These are phyloP conservation scores for Drosophila siamana DNA, from an alignment of 2,888 invertebrate species.

Conservation along the genomic window DNA sequence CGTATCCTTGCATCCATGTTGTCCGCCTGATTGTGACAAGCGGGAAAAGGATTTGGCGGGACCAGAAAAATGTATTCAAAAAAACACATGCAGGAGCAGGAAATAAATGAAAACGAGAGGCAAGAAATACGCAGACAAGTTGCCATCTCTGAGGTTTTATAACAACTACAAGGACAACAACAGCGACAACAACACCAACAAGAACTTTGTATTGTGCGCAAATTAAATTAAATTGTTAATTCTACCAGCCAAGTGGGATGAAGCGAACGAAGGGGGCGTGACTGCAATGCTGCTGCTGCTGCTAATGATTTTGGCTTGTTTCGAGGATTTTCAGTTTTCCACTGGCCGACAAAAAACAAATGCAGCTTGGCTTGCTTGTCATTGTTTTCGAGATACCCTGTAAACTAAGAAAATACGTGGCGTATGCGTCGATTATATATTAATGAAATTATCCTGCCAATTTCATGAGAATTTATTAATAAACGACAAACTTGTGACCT, in stretches of 20 bases:
- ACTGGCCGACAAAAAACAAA: conserved; percentile 26
- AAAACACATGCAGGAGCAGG: conserved; percentile 14
- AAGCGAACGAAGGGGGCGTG: neutral
- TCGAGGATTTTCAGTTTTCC: conserved; percentile 62
- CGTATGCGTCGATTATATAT: neutral
- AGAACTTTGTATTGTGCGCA: conserved; percentile 36
- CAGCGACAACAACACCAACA: conserved; percentile 23
- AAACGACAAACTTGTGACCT: no score
- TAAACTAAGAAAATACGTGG: no score
- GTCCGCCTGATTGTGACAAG: conserved; percentile 63
- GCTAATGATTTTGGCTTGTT: conserved; percentile 78
- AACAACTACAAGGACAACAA: conserved; percentile 19
- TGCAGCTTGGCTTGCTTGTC: conserved; percentile 28
- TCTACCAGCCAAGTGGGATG: conserved; percentile 27
- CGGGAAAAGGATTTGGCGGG: conserved; percentile 67
- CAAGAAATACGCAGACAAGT: conserved; percentile 27
- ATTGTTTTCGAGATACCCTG: conserved; percentile 4
- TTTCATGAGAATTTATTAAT: neutral
- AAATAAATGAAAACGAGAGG: conserved; percentile 25
- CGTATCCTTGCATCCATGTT: conserved; percentile 3
- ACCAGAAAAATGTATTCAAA: conserved; percentile 30
- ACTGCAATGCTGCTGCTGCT: conserved; percentile 72
- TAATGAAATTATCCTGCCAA: neutral
- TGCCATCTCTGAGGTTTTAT: conserved; percentile 51
- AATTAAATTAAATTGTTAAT: conserved; percentile 75